Conservation (phyloP, 2,888 invertebrate genomes). For the Mimachlamys varia region DNA sequence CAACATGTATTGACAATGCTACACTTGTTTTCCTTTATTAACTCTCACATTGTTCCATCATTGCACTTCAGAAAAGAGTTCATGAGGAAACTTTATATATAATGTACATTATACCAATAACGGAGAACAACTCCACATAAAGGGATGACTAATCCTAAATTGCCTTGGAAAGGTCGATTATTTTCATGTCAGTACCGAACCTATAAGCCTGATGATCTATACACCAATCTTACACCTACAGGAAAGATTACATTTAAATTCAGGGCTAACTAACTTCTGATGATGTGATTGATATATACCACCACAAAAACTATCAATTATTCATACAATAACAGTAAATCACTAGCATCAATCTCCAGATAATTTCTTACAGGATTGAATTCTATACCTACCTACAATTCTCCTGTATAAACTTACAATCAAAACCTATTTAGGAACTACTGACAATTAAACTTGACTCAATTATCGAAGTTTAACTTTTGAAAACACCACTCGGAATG, state of each 20-base stretch:
- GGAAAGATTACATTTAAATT: neutral
- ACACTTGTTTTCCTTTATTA: neutral
- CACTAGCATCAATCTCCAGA: neutral
- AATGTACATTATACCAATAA: neutral
- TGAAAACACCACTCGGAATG: neutral
- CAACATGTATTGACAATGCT: neutral
- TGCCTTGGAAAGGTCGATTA: neutral
- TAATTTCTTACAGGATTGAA: neutral
- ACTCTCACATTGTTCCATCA: neutral
- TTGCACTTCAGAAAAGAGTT: neutral
- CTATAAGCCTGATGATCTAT: neutral
- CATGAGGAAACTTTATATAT: neutral
- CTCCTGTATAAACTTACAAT: neutral
- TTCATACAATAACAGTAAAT: neutral
- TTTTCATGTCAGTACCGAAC: neutral
- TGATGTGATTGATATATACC: neutral
- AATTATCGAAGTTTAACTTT: neutral
- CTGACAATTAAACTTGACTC: neutral
- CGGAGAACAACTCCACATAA: neutral
- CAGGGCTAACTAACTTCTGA: neutral
- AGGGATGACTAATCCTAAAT: neutral
- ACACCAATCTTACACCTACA: neutral
- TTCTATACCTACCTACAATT: neutral
- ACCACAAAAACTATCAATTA: neutral
- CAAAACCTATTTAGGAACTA: neutral